Conservation (phyloP, 2,888 invertebrate species). For the Drosophila niveifrons region DNA sequence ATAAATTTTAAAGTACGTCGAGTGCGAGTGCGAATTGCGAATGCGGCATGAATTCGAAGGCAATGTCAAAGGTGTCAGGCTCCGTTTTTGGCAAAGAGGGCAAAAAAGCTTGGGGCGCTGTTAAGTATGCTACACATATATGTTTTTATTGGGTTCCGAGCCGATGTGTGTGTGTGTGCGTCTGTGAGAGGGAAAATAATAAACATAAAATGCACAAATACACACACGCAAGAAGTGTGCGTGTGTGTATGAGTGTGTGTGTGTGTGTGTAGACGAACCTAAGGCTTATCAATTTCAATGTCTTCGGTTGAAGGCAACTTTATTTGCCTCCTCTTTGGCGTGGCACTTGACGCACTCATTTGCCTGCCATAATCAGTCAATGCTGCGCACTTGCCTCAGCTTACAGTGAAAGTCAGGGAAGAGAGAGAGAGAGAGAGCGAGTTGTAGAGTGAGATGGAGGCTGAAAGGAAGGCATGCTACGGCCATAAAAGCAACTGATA, state of each 20-base stretch:
- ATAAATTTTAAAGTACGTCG: constrained; percentile 32
- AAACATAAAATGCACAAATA: constrained; percentile 69
- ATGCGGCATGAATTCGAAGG: constrained; percentile 19
- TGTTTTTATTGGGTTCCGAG: constrained; percentile 10
- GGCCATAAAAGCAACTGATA: constrained; percentile 63
- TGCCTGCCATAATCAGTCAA: constrained; percentile 68
- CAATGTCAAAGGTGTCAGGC: constrained; percentile 34
- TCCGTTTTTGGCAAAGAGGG: constrained; percentile 7
- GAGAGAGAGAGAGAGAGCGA: not conserved
- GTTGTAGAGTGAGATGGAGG: not conserved
- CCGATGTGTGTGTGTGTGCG: constrained; percentile 28
- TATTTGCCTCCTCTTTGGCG: constrained; percentile 35
- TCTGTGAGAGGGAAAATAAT: constrained; percentile 61
- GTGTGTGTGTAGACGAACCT: constrained; percentile 46
- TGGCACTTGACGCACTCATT: constrained; percentile 64
- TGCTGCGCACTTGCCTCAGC: constrained; percentile 30
- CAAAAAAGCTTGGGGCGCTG: constrained; percentile 17
- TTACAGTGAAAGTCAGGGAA: not conserved
- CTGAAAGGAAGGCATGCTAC: not conserved
- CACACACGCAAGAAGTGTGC: constrained; percentile 29
- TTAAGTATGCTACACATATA: constrained; percentile 29
- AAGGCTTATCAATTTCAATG: constrained; percentile 71
- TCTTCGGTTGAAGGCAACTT: constrained; percentile 16
- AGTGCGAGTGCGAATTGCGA: too few relatives aligned
- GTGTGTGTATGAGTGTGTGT: constrained; percentile 26